A percentile compares a stretch with the other conserved stretches of the same genome.
Evolutionary conservation across 2,888 invertebrate species (phyloP).

Genomic region (Phortica okadai): DNA sequence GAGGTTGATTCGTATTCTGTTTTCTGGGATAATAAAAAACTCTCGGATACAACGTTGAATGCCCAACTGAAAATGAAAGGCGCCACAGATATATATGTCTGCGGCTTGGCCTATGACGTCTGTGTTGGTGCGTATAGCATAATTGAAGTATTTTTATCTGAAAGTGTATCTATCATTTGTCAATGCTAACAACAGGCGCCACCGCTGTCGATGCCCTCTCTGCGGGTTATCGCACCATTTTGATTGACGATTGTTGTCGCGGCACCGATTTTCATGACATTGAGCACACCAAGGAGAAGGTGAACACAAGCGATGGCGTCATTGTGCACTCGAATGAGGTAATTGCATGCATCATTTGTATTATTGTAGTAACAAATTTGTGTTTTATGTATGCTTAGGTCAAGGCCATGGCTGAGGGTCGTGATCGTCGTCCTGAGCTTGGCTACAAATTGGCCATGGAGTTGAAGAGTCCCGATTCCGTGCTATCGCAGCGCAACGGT

Average conservation of each 20-base stretch:
- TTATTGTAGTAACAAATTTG: background rate
- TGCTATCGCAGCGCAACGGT: slow-evolving; percentile 73
- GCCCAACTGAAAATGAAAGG: slow-evolving; percentile 86
- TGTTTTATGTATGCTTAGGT: slow-evolving; percentile 79
- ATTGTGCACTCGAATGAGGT: slow-evolving; percentile 88
- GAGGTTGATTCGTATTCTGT: slow-evolving; percentile 98
- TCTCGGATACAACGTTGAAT: slow-evolving; percentile 90
- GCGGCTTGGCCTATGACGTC: slow-evolving; percentile 96
- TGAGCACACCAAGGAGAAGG: slow-evolving; percentile 86
- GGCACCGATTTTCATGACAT: slow-evolving; percentile 92
- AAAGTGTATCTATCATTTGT: slow-evolving; percentile 2
- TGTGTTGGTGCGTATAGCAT: slow-evolving; percentile 85
- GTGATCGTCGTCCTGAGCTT: slow-evolving; percentile 90
- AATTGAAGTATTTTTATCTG: background rate
- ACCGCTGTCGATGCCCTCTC: slow-evolving; percentile 93
- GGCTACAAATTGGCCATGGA: slow-evolving; percentile 93
- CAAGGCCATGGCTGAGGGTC: slow-evolving; percentile 90
- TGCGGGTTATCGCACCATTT: slow-evolving; percentile 91
- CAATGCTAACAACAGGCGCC: slow-evolving; percentile 80
- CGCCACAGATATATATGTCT: slow-evolving; percentile 94
- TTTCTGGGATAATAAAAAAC: slow-evolving; percentile 98
- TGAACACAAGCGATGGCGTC: slow-evolving; percentile 86
- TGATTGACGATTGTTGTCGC: slow-evolving; percentile 93
- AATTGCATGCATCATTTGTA: slow-evolving; percentile 19
- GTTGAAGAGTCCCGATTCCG: slow-evolving; percentile 81